phyloP scores from a whole-genome alignment of 1,140 invertebrate species.

The Drosophila grimshawi region DNA sequence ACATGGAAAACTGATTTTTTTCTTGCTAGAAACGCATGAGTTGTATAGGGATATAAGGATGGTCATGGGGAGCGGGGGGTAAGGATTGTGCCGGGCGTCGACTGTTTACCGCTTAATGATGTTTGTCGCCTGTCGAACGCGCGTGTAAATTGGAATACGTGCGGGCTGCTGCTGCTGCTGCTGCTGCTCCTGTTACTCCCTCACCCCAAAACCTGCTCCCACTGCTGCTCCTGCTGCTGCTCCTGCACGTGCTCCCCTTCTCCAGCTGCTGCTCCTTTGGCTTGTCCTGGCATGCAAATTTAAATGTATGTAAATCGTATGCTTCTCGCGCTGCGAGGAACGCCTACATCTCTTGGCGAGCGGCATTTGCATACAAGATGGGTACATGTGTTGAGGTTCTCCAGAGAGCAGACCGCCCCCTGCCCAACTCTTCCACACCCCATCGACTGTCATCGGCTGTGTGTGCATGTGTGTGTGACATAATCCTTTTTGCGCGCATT shows the following conservation, averaged over 20 bases:
- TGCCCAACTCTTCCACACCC: neutral
- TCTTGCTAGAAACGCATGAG: neutral
- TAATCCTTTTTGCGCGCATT: constrained; percentile 69
- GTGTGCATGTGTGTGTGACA: constrained; percentile 16
- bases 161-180: constrained; percentile 18
- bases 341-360: constrained; percentile 31
- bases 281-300: constrained; percentile 52
- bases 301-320: constrained; percentile 68
- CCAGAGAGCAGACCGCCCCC: neutral
- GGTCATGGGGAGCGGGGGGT: too few relatives aligned
- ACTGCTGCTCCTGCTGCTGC: neutral
- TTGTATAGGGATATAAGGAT: too few relatives aligned
- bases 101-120: constrained; percentile 63
- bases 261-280: neutral
- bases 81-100: constrained; percentile 9
- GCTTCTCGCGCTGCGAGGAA: constrained; percentile 38
- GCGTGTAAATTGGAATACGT: constrained; percentile 64
- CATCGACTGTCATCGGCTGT: neutral
- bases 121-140: constrained; percentile 60
- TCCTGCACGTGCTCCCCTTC: neutral
- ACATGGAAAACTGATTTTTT: constrained; percentile 11
- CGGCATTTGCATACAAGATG: constrained; percentile 55
- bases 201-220: neutral
- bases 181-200: neutral
- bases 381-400: constrained; percentile 49